Percentiles rank a stretch among this genome's conserved stretches.
phyloP scores from a whole-genome alignment of 2,797 vertebrate genomes.

The Coranthus polyacanthus region DNA sequence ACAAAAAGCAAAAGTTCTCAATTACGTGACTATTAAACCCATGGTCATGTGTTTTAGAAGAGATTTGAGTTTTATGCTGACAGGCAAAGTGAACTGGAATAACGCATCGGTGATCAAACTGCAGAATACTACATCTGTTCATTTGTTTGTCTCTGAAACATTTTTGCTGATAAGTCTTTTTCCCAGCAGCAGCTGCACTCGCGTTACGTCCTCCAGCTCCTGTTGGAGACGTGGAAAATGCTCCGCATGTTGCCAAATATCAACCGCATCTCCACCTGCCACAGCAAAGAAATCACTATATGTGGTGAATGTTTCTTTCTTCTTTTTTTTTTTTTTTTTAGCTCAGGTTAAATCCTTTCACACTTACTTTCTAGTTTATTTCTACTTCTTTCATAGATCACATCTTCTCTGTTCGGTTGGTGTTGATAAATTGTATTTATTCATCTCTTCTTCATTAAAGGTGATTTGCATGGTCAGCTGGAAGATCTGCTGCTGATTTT shows the following conservation, averaged over 20 bases:
- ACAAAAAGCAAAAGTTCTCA: too few relatives aligned
- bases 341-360: neutral
- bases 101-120: too few relatives aligned
- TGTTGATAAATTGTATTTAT: neutral
- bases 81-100: too few relatives aligned
- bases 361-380: neutral
- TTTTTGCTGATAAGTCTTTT: constrained; percentile 61
- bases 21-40: too few relatives aligned
- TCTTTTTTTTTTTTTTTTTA: neutral
- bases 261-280: constrained; percentile 91
- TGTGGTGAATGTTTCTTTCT: constrained; percentile 83
- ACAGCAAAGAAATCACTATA: constrained; percentile 94
- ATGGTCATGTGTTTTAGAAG: too few relatives aligned
- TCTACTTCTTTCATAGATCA: too few relatives aligned
- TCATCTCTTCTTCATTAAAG: constrained; percentile 70
- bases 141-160: neutral
- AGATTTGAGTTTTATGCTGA: too few relatives aligned
- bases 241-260: constrained; percentile 93
- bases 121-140: too few relatives aligned
- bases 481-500: constrained; percentile 96
- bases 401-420: neutral
- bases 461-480: constrained; percentile 94
- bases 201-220: constrained; percentile 92
- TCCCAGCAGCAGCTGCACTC: constrained; percentile 95
- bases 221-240: constrained; percentile 90